Evolutionary conservation across 2,797 vertebrate genomes (phyloP), one percentile per base, ranked within the genome.

Genomic region (Typhlichthys eigenmanni): DNA sequence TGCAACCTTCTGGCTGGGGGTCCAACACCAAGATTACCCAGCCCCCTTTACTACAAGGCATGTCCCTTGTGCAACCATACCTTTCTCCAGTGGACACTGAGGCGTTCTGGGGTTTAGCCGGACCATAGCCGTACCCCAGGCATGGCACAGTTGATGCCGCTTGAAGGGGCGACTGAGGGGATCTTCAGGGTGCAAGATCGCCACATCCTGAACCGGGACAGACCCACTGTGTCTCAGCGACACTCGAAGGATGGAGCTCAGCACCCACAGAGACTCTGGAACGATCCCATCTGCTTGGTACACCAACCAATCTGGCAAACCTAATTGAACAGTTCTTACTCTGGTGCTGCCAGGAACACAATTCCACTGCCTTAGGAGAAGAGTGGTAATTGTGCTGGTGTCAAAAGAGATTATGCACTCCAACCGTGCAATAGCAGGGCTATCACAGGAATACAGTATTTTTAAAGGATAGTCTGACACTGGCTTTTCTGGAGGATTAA

Each of bases 271-370:
- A n/a, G 91, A 81, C 13, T 81, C 71, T 8, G 77, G 75, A 29
- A 93, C 68, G 3, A 80, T 83, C 84, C 87, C 90, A 66, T 95
- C 93, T 3, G 90, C 69, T 60, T 72, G 88, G 78, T 92, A 94
- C 55, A 94, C 87, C 83, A 95, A 61, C 92, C 91, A 92, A 55
- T 94, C 92, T 0, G 93, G 93, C 29, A 94, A 80, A 11, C 67
- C 76, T 56, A 94, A 71, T 7, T n/a, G 46, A 54, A 92, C 38
- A 1, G 59, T 65, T 48, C 60, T 81, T 17, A 75, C 73, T 67
- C 73, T 63, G 4, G 46, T 32, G 2, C 64, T 58, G 3, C 83
- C 77, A 0, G 92, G 89, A 13, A 67, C 11, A 29, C 93, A 94
- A 1, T 16, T 60, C 93, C 93, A 94, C 55, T 47, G 75, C 57